Percentiles rank a stretch among this genome's conserved stretches.
These are phyloP conservation scores for Cecropterus lyciades DNA, from an alignment of 1,140 invertebrate genomes.

Conservation along the genomic window DNA sequence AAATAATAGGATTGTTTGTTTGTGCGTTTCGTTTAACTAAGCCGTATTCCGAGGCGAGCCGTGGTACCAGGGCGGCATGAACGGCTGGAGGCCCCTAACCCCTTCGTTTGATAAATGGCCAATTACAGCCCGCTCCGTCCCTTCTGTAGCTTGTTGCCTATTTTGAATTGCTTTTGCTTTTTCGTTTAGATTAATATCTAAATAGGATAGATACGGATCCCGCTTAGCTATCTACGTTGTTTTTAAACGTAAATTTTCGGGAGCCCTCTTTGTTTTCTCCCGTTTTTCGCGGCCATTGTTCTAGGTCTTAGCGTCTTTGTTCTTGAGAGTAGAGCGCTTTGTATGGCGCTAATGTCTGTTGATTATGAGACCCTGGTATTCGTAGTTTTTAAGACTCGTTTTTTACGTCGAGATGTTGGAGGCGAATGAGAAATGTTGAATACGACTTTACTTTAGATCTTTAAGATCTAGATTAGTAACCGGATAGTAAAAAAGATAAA, in stretches of 20 bases:
- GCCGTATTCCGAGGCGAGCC: conserved; percentile 52
- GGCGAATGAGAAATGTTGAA: conserved; percentile 28
- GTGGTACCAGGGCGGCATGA: conserved; percentile 67
- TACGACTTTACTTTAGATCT: conserved; percentile 3
- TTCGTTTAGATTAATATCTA: conserved; percentile 84
- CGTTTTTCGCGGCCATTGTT: conserved; percentile 66
- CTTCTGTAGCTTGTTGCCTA: conserved; percentile 83
- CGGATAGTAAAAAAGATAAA: too few relatives aligned
- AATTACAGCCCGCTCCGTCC: conserved; percentile 82
- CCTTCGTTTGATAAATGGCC: conserved; percentile 85
- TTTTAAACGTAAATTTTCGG: conserved; percentile 82
- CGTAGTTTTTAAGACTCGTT: conserved; percentile 22
- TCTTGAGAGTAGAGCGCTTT: conserved; percentile 51
- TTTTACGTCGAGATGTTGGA: conserved; percentile 9
- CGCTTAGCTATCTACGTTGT: conserved; percentile 81
- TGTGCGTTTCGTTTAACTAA: conserved; percentile 66
- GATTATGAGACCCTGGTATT: conserved; percentile 55
- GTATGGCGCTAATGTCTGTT: conserved; percentile 47
- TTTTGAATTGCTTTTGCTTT: conserved; percentile 83
- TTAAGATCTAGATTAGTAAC: too few relatives aligned
- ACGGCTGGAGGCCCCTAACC: conserved; percentile 75
- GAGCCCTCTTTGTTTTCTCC: conserved; percentile 56
- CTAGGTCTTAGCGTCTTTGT: conserved; percentile 65
- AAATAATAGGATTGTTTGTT: conserved; percentile 57
- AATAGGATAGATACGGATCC: conserved; percentile 83